Conservation (phyloP, 1,140 invertebrate genomes). For the Lutraria rhynchaena region DNA sequence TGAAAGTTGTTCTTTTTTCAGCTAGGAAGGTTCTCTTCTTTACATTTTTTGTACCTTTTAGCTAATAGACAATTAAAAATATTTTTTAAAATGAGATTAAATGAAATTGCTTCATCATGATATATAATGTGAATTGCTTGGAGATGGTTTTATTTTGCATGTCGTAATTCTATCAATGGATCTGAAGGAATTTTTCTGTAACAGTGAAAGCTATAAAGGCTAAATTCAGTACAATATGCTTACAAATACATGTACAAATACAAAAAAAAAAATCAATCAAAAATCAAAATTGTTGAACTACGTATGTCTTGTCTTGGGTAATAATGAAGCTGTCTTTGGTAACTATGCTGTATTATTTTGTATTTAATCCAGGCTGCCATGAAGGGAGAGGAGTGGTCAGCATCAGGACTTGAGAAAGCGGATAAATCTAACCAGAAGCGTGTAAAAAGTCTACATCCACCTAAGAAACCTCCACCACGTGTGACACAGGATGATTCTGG, state of each 20-base stretch:
- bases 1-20: too few species aligned
- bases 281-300: not conserved
- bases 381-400: conserved; percentile 49
- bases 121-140: too few species aligned
- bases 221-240: not conserved
- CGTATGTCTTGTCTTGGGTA: not conserved
- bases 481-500: not conserved
- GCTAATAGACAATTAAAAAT: too few species aligned
- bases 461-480: conserved; percentile 50
- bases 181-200: not conserved
- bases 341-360: too few species aligned
- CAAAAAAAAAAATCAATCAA: not conserved
- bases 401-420: conserved; percentile 7
- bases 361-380: conserved; percentile 37
- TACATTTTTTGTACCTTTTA: too few species aligned
- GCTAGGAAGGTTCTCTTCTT: too few species aligned
- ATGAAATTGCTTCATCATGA: too few species aligned
- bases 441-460: conserved; percentile 43
- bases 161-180: too few species aligned
- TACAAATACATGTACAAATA: not conserved
- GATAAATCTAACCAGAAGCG: conserved; percentile 5
- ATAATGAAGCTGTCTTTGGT: too few species aligned
- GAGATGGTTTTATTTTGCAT: too few species aligned
- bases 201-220: not conserved
- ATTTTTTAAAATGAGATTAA: too few species aligned